phyloP scores from a whole-genome alignment of 2,113 vertebrate species.

The Rhinopomastus cyanomelas region DNA sequence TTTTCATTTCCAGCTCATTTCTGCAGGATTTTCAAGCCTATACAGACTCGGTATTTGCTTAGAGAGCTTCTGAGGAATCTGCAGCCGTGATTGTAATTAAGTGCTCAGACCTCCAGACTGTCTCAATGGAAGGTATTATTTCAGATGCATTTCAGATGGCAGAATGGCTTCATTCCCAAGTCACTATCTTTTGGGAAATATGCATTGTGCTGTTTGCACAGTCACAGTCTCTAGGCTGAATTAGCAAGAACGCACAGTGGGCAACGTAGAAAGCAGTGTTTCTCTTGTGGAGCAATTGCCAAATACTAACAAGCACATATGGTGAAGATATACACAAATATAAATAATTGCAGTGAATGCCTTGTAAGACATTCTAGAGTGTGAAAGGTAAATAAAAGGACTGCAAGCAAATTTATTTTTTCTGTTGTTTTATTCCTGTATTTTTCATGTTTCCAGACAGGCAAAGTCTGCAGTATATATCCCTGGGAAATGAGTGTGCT shows the following conservation, averaged over 20 bases:
- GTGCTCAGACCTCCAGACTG: neutral
- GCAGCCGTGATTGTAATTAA: neutral
- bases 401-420: neutral
- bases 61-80: neutral
- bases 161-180: neutral
- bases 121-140: neutral
- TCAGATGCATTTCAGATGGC: neutral
- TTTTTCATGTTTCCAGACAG: neutral
- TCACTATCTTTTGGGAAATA: neutral
- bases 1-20: neutral
- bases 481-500: neutral
- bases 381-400: neutral
- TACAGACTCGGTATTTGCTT: neutral
- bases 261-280: neutral
- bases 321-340: neutral
- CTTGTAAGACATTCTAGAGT: neutral
- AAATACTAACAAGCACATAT: neutral
- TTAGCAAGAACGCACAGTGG: neutral
- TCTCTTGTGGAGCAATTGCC: neutral
- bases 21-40: neutral
- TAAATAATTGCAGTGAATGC: neutral
- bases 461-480: neutral
- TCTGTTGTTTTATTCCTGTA: neutral
- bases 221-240: neutral
- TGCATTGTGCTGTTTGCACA: neutral